Evolutionary conservation across 37 sponge, comb jelly and placozoan species (phyloP).

Genomic region (Oopsacas minuta): DNA sequence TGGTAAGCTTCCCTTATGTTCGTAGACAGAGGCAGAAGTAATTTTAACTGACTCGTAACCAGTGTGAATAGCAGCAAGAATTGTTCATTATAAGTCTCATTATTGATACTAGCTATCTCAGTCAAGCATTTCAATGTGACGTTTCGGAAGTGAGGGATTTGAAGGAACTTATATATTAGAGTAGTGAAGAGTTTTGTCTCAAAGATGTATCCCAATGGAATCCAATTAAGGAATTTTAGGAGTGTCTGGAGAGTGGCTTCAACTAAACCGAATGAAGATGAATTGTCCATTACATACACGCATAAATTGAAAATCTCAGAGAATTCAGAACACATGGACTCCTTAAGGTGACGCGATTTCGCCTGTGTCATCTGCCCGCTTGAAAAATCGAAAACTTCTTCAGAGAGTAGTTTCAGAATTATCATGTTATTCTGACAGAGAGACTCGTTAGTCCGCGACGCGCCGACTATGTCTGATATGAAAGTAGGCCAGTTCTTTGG

Average conservation of each 20-base stretch:
- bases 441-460: conserved; percentile 78
- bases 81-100: conserved; percentile 62
- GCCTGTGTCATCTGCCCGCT: conserved; percentile 93
- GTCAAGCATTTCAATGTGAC: conserved; percentile 92
- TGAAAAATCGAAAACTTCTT: conserved; percentile 98
- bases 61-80: conserved; percentile 64
- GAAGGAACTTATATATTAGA: conserved; percentile 88
- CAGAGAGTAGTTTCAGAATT: conserved; percentile 91
- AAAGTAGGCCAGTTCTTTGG: conserved; percentile 93
- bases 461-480: conserved; percentile 85
- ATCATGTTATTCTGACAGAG: conserved; percentile 94
- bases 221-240: conserved; percentile 87
- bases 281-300: conserved; percentile 57
- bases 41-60: conserved; percentile 78
- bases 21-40: conserved; percentile 83
- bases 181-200: conserved; percentile 95
- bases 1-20: conserved; percentile 90
- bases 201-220: conserved; percentile 96
- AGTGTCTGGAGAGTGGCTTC: conserved; percentile 43
- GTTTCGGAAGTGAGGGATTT: conserved; percentile 89
- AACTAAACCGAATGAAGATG: neutral
- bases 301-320: conserved; percentile 85
- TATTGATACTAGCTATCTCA: conserved; percentile 43
- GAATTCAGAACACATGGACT: conserved; percentile 94
- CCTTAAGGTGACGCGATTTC: conserved; percentile 92